Evolutionary conservation across 1,140 invertebrate species (phyloP), one percentile per base, ranked within the genome.

Genomic region (Marisa cornuarietis): DNA sequence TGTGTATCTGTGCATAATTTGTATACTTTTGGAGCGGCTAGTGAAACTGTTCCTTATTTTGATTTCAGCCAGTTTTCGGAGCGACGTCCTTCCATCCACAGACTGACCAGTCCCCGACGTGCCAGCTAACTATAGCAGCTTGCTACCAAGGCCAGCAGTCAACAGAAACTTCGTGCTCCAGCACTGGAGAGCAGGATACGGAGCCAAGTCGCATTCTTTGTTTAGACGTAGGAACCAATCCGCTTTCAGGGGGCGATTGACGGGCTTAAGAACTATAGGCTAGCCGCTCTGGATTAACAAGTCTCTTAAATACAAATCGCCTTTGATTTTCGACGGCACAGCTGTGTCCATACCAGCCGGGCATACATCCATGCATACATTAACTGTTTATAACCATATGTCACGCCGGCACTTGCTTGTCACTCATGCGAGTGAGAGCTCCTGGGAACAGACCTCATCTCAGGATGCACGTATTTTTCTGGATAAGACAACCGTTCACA

Each of bases 151-250:
- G n/a, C 71, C 71, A 52, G 51, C 71, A 73, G 42, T 73, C 71
- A 49, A 73, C 71, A n/a, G 71, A 73, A 8, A 73, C 71, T 51
- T 73, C 71, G 71, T 73, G 71, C 52, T 22, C 14, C 54, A 42
- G 71, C 71, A 73, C 71, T 5, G 71, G 49, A 5, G 49, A 52
- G 51, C 49, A 73, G 49, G 71, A 73, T 73, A 73, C 51, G 2
- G 71, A 73, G 71, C 51, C 51, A 7, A 73, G 71, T 73, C 0
- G 54, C n/a, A 52, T 26, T 22, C 69, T 49, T 71, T 71, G 69
- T 49, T n/a, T 24, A 42, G 16, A 49, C 51, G 31, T 20, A 31
- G 31, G 31, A 49, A 5, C 18, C 31, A 20, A 51, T 71, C 31
- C 51, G 24, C 51, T 31, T 71, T 18, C 42, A 31, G 31, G 69